Evolutionary conservation across 2,888 invertebrate species (phyloP).

Genomic region (Teleogryllus oceanicus): DNA sequence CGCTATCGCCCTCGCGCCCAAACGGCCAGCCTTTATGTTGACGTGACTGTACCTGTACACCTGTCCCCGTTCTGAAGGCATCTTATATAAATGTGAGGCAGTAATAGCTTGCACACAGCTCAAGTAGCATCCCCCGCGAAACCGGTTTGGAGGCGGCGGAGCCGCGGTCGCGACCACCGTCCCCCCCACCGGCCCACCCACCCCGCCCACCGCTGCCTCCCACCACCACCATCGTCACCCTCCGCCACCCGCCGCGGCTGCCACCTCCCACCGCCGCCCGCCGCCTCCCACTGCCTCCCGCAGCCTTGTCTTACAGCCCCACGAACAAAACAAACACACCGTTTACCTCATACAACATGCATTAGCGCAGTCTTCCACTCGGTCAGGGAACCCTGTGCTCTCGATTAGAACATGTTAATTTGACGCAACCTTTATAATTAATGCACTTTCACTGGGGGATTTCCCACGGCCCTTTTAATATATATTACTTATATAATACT

Average conservation of each 20-base stretch:
- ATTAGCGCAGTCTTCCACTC: slow-evolving; percentile 2
- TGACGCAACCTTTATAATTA: slow-evolving; percentile 8
- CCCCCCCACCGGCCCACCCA: background rate
- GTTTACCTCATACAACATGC: slow-evolving; percentile 18
- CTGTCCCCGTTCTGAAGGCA: slow-evolving; percentile 9
- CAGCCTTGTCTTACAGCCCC: slow-evolving; percentile 1
- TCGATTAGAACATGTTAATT: slow-evolving; percentile 9
- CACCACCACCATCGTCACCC: background rate
- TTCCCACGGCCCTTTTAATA: slow-evolving; percentile 1
- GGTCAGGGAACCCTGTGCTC: slow-evolving; percentile 18
- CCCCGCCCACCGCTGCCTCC: background rate
- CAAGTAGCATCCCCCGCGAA: slow-evolving; percentile 18
- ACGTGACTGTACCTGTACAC: slow-evolving; percentile 7
- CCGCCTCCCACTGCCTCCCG: background rate
- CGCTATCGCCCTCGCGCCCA: too few relatives aligned
- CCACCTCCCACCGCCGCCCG: background rate
- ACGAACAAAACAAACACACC: background rate
- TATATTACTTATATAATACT: background rate
- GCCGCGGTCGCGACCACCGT: background rate
- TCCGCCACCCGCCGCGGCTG: background rate
- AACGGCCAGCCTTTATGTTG: background rate
- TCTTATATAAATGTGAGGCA: slow-evolving; percentile 18
- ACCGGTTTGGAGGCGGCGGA: background rate
- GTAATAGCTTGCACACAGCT: slow-evolving; percentile 18
- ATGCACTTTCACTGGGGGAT: background rate